Conservation (phyloP, 2,113 vertebrate genomes). For the Numenius arquata region DNA sequence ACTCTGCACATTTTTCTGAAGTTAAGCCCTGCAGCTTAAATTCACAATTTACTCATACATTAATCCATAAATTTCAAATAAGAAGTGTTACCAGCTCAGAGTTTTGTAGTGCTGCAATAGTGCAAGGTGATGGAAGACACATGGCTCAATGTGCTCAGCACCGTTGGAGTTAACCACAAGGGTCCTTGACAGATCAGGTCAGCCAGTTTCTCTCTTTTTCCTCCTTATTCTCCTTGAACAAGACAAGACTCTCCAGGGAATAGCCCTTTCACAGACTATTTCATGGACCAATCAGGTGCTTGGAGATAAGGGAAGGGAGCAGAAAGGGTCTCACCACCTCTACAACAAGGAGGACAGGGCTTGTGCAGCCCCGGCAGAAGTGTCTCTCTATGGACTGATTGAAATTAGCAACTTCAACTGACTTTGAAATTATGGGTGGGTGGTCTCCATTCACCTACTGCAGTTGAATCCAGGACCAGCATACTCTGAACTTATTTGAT, state of each 20-base stretch:
- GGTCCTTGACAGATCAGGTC: neutral
- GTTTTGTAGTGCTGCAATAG: neutral
- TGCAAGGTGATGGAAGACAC: neutral
- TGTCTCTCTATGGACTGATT: neutral
- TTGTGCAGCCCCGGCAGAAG: neutral
- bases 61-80: neutral
- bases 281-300: neutral
- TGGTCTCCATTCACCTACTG: neutral
- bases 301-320: neutral
- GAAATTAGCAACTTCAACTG: neutral
- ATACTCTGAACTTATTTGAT: neutral
- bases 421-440: neutral
- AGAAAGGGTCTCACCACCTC: neutral
- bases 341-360: neutral
- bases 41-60: neutral
- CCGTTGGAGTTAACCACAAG: fast-evolving
- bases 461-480: neutral
- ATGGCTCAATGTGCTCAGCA: neutral
- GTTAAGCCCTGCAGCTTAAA: neutral
- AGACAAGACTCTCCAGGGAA: neutral
- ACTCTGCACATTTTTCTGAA: neutral
- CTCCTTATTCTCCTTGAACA: neutral
- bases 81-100: neutral
- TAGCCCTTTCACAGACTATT: neutral
- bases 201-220: neutral